phyloP scores from a whole-genome alignment of 2,113 vertebrate species.

The Ceyx melanurus region DNA sequence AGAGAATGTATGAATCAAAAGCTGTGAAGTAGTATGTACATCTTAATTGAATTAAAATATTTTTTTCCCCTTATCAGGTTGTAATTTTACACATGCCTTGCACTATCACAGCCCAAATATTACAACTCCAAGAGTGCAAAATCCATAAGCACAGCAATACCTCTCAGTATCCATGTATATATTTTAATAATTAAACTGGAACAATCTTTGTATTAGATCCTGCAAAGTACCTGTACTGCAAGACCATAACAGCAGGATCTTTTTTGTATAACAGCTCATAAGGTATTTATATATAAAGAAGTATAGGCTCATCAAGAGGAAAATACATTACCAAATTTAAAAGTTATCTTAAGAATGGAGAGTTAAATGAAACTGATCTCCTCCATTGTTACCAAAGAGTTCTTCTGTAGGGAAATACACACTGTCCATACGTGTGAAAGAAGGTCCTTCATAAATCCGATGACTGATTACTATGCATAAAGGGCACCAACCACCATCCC shows the following conservation, averaged over 20 bases:
- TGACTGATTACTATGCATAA: background rate
- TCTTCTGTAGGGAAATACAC: background rate
- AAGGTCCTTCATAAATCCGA: background rate
- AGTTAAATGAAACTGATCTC: background rate
- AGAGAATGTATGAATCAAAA: background rate
- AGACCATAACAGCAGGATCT: fast-evolving
- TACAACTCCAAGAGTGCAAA: background rate
- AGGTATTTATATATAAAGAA: background rate
- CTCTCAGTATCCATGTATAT: background rate
- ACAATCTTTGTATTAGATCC: background rate
- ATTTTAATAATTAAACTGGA: background rate
- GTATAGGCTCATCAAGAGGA: background rate
- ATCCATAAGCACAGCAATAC: background rate
- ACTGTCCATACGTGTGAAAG: background rate
- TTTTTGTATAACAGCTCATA: background rate
- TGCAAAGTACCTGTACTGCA: background rate
- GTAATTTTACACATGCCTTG: background rate
- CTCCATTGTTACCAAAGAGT: background rate
- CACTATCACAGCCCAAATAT: background rate
- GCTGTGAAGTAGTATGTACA: fast-evolving
- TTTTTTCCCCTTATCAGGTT: background rate
- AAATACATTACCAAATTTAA: background rate
- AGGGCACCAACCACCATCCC: too few species aligned
- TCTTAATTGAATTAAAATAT: background rate
- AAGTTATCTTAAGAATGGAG: background rate